A percentile compares a stretch with the other conserved stretches of the same genome.
phyloP scores from a whole-genome alignment of 2,888 invertebrate genomes.

The Lasioglossum morio region DNA sequence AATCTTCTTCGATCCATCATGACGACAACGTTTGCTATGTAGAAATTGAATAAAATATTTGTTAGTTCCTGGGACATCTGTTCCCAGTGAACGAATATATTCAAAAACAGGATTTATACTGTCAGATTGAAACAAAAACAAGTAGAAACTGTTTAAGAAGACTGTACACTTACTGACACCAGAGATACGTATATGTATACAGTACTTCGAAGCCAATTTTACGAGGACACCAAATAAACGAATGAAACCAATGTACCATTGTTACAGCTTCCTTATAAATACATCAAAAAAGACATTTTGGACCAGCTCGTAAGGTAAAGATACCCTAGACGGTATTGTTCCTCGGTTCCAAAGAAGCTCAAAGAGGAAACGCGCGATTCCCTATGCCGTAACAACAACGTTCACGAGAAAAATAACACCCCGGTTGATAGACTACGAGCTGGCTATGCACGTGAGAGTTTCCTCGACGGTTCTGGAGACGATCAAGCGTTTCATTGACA shows the following conservation, averaged over 20 bases:
- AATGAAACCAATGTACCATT: neutral
- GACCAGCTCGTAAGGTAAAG: neutral
- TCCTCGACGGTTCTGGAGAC: constrained; percentile 20
- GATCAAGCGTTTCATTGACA: constrained; percentile 77
- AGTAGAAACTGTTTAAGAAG: too few species aligned
- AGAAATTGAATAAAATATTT: too few species aligned
- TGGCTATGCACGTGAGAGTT: neutral
- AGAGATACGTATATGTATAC: too few species aligned
- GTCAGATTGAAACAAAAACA: too few species aligned
- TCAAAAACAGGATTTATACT: too few species aligned
- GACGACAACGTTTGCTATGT: too few species aligned
- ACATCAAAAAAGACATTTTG: neutral
- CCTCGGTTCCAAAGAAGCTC: neutral
- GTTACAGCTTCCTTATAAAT: neutral
- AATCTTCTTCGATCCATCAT: too few species aligned
- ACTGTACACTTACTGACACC: too few species aligned
- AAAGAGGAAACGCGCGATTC: neutral
- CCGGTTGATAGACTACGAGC: neutral
- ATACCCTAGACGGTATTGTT: neutral
- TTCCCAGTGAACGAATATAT: too few species aligned
- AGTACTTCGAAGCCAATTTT: neutral
- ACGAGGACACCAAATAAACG: neutral
- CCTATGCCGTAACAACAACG: constrained; percentile 11
- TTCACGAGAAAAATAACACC: constrained; percentile 29
- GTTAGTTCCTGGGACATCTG: too few species aligned